phyloP scores from a whole-genome alignment of 1,140 invertebrate genomes.

The Diachasmimorpha longicaudata region DNA sequence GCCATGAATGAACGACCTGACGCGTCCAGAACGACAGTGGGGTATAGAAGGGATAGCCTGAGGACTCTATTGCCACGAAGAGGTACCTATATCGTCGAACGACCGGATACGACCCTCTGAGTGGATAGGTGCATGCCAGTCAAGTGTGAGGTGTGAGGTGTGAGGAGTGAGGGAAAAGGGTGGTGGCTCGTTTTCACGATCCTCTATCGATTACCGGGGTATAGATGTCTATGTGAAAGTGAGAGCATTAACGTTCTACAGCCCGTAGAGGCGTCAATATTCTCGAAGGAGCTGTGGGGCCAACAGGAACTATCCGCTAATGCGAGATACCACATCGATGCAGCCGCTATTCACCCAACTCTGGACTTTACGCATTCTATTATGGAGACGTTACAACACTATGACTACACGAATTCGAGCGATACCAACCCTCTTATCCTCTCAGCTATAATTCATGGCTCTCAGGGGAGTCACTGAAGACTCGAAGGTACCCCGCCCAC shows the following conservation, averaged over 20 bases:
- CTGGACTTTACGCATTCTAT: neutral
- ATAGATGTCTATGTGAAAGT: slow-evolving; percentile 10
- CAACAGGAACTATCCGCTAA: slow-evolving; percentile 9
- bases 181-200: neutral
- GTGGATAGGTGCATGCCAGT: neutral
- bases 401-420: neutral
- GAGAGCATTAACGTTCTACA: neutral
- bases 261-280: neutral
- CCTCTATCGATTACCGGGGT: slow-evolving; percentile 14
- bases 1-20: slow-evolving; percentile 3
- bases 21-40: slow-evolving; percentile 5
- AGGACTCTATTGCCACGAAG: neutral
- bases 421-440: slow-evolving; percentile 1
- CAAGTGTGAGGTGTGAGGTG: neutral
- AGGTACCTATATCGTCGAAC: neutral
- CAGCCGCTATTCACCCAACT: neutral
- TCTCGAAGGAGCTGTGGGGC: slow-evolving; percentile 21
- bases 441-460: slow-evolving; percentile 45
- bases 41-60: neutral
- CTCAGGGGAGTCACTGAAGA: slow-evolving; percentile 41
- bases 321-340: slow-evolving; percentile 1
- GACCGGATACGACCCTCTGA: neutral
- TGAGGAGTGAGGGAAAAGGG: neutral
- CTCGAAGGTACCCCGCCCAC: slow-evolving; percentile 25
- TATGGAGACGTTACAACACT: neutral